These are phyloP conservation scores for Prunella fulvescens DNA, from an alignment of 2,113 vertebrate genomes.

Conservation along the genomic window DNA sequence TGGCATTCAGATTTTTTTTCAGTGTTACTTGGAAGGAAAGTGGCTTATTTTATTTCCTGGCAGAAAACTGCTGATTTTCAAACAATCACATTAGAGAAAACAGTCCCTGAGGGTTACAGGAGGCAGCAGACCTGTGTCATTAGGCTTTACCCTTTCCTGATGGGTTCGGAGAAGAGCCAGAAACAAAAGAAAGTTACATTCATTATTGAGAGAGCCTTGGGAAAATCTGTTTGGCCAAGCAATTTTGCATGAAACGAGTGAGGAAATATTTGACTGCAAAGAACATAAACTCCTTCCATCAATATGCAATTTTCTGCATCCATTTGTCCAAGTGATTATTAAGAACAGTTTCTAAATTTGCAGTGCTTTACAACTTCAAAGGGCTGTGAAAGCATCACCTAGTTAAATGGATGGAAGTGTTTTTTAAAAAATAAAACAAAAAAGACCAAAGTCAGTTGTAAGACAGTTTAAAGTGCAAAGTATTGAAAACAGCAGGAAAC, in stretches of 20 bases:
- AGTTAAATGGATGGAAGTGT: constrained; percentile 32
- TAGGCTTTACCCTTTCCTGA: constrained; percentile 45
- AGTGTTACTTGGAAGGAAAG: constrained; percentile 23
- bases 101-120: constrained; percentile 40
- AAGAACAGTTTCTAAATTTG: constrained; percentile 45
- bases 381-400: constrained; percentile 4
- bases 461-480: constrained; percentile 37
- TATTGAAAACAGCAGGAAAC: constrained; percentile 59
- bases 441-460: constrained; percentile 5
- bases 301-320: constrained; percentile 56
- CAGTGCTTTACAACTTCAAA: constrained; percentile 17
- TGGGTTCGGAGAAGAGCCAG: constrained; percentile 48
- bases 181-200: constrained; percentile 49
- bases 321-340: constrained; percentile 54
- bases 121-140: constrained; percentile 47
- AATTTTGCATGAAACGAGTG: constrained; percentile 38
- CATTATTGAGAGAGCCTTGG: constrained; percentile 35
- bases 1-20: constrained; percentile 30
- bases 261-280: constrained; percentile 57
- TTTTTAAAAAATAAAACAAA: neutral
- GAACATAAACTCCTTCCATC: constrained; percentile 57
- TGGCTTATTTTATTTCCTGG: constrained; percentile 40
- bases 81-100: constrained; percentile 40
- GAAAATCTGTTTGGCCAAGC: constrained; percentile 57
- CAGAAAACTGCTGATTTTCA: constrained; percentile 48